Evolutionary conservation across 1,140 invertebrate genomes (phyloP).

Genomic region (Atopsyche davidsoni): DNA sequence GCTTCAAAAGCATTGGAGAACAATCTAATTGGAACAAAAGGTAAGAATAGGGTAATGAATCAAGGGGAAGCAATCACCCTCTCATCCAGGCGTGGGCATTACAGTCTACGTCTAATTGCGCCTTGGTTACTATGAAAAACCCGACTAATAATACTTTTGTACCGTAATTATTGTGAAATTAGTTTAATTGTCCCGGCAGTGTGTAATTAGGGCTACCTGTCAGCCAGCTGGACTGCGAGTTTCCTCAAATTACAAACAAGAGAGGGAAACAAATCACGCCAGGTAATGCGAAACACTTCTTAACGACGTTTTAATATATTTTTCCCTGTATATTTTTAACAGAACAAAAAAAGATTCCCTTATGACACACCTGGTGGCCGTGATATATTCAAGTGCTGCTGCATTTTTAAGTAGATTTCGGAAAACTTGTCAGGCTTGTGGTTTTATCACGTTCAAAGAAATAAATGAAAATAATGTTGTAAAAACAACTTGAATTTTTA

Average conservation of each 20-base stretch:
- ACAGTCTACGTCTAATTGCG: neutral
- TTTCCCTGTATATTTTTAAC: too few relatives aligned
- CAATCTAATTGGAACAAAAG: too few relatives aligned
- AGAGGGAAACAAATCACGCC: slow-evolving; percentile 21
- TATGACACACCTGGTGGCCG: too few relatives aligned
- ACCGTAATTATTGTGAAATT: slow-evolving; percentile 9
- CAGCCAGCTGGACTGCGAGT: slow-evolving; percentile 5
- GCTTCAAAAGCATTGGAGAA: too few relatives aligned
- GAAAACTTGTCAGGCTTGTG: too few relatives aligned
- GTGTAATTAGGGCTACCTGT: slow-evolving; percentile 1
- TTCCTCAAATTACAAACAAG: slow-evolving; percentile 19
- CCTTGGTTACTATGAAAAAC: neutral
- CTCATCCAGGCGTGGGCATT: neutral
- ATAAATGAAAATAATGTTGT: too few relatives aligned
- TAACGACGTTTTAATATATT: slow-evolving; percentile 24
- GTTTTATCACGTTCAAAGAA: too few relatives aligned
- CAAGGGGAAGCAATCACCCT: neutral
- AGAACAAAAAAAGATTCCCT: too few relatives aligned
- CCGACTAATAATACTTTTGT: neutral
- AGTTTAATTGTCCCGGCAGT: slow-evolving; percentile 2
- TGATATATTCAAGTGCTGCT: too few relatives aligned
- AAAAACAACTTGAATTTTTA: too few relatives aligned
- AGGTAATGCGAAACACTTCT: slow-evolving; percentile 10
- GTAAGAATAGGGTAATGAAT: neutral
- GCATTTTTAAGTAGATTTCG: too few relatives aligned